Conservation (phyloP, 1,140 invertebrate genomes). For the Habropoda laboriosa region DNA sequence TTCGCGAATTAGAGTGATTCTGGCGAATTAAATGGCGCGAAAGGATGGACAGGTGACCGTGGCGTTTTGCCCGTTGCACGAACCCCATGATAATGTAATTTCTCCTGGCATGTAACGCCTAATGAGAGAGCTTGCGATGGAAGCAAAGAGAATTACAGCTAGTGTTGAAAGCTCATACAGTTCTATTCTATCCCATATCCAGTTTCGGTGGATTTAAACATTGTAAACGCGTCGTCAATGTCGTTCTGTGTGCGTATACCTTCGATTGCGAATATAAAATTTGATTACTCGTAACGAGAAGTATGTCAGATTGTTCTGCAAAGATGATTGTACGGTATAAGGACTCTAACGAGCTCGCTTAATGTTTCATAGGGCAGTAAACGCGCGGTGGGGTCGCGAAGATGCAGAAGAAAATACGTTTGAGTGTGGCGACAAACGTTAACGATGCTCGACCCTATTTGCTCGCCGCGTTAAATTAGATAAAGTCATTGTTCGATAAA, state of each 20-base stretch:
- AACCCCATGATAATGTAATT: neutral
- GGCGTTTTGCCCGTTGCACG: no score
- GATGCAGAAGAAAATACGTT: slow-evolving; percentile 13
- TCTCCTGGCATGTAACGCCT: neutral
- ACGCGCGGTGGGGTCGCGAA: neutral
- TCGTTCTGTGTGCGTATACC: no score
- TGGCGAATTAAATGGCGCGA: slow-evolving; percentile 8
- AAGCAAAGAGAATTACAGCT: neutral
- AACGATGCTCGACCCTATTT: slow-evolving; percentile 1
- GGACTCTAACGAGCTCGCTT: neutral
- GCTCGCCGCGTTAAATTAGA: neutral
- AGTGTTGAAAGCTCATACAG: no score
- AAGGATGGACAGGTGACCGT: no score
- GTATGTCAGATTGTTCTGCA: slow-evolving; percentile 10
- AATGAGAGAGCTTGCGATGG: no score
- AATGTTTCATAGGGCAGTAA: slow-evolving; percentile 23
- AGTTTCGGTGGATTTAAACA: neutral
- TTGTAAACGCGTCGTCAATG: neutral
- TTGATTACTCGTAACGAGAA: slow-evolving; percentile 21
- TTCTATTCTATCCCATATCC: no score
- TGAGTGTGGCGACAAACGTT: neutral
- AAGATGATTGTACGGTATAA: slow-evolving; percentile 14
- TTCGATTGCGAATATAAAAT: neutral
- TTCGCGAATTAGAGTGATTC: slow-evolving; percentile 2
- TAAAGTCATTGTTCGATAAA: neutral